Conservation (phyloP, 1,140 invertebrate genomes). For the Tenebrio molitor region DNA sequence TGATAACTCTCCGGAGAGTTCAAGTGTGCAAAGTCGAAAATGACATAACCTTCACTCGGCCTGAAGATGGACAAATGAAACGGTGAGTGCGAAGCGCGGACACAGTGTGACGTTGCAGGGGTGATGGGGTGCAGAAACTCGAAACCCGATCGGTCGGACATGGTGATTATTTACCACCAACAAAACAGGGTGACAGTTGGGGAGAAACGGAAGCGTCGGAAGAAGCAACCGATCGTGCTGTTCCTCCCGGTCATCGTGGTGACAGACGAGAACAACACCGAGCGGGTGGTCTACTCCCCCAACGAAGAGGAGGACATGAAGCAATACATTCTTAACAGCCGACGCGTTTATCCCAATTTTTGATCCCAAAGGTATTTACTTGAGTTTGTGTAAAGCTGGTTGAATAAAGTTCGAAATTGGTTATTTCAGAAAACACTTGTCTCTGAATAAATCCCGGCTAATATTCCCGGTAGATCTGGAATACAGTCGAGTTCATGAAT, state of each 20-base stretch:
- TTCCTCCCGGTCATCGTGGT: slow-evolving; percentile 19
- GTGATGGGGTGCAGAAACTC: slow-evolving; percentile 15
- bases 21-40: slow-evolving; percentile 26
- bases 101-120: background rate
- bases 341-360: slow-evolving; percentile 1
- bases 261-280: slow-evolving; percentile 11
- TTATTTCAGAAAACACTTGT: background rate
- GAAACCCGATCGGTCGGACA: slow-evolving; percentile 6
- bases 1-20: slow-evolving; percentile 1
- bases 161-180: background rate
- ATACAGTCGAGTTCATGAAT: slow-evolving; percentile 18
- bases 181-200: background rate
- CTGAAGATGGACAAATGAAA: background rate
- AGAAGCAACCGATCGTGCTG: background rate
- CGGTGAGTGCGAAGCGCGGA: background rate
- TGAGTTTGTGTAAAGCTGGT: background rate
- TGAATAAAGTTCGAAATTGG: background rate
- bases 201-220: background rate
- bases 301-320: slow-evolving; percentile 24
- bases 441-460: background rate
- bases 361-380: background rate
- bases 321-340: slow-evolving; percentile 3
- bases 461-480: background rate
- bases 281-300: slow-evolving; percentile 2
- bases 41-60: slow-evolving; percentile 9